Base-by-base conservation (phyloP, 2,888 invertebrate species). In the Fragum fragum region DNA sequence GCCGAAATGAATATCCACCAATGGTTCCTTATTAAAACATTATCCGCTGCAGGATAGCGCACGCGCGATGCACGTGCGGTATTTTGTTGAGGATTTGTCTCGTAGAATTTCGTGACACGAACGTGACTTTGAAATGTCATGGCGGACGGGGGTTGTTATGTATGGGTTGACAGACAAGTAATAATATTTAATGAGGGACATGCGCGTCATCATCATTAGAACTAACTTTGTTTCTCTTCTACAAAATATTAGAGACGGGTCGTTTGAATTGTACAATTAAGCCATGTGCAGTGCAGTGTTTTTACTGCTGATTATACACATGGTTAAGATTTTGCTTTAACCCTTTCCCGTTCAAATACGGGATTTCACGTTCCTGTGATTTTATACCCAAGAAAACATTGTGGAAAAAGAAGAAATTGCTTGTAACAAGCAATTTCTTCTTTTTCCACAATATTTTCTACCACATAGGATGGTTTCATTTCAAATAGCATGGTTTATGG, bases 1-100 rank as follows among this genome's bases (percentile, higher is more conserved):
- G 79, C 32, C 73, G 74, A 81, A 85, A 85, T 85, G 85, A 85
- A 79, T 82, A 76, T 75, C 74, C 76, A 72, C 71, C 85, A 57
- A 73, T 72, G 79, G 73, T 73, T 66, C 57, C 55, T 77, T 81
- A 79, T 85, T 85, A 81, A 79, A 82, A 82, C 79, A 75, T 79
- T 81, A 76, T 82, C 77, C 81, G 77, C 81, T 69, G 61, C 79
- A 72, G 81, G 81, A 82, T 71, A 32, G 42, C 39, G 57, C 85
- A 79, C 81, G 85, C 82, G 85, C 69, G 3, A 28, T 21, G 81
- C 81, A 74, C 81, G 85, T 80, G 85, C 72, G 68, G 52, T 69
- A 82, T 82, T 82, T 82, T 79, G 77, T 77, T 75, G 71, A 72
- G 68, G 76, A 79, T 79, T 77, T 76, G 75, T 79, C 73, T 69